phyloP scores from a whole-genome alignment of 1,140 invertebrate genomes.

The Brachionus rubens region DNA sequence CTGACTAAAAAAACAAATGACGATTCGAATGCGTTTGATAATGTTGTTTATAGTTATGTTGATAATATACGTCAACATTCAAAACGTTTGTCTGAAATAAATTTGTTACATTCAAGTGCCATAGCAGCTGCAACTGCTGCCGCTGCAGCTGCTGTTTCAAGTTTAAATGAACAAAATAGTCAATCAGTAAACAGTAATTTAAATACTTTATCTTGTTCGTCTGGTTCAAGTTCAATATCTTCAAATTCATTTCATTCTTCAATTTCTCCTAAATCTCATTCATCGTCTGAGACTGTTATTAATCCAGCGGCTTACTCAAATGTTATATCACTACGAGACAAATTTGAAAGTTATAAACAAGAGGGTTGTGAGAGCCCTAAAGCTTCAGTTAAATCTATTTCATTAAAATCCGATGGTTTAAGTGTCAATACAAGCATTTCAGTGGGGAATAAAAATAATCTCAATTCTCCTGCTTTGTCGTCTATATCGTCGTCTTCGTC shows the following conservation, averaged over 20 bases:
- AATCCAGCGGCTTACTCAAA: neutral
- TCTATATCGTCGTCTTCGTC: slow-evolving; percentile 20
- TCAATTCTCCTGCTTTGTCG: neutral
- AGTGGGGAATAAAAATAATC: neutral
- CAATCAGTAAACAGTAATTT: slow-evolving; percentile 7
- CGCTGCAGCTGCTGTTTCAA: neutral
- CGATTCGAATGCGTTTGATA: slow-evolving; percentile 25
- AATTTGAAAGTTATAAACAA: neutral
- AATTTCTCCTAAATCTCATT: no score
- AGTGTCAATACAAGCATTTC: slow-evolving; percentile 22
- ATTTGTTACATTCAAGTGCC: neutral
- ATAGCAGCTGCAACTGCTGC: neutral
- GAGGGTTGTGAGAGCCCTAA: neutral
- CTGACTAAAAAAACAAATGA: slow-evolving; percentile 2
- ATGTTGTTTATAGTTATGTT: slow-evolving; percentile 42
- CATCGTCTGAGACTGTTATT: neutral
- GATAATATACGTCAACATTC: slow-evolving; percentile 40
- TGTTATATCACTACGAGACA: slow-evolving; percentile 1
- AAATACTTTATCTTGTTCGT: neutral
- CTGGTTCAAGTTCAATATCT: neutral
- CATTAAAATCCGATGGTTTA: neutral
- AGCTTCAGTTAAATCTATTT: neutral
- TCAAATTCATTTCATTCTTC: neutral
- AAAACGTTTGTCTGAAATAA: slow-evolving; percentile 17
- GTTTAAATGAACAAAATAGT: slow-evolving; percentile 19